Evolutionary conservation across 2,797 vertebrate genomes (phyloP), one percentile per base, ranked within the genome.

Genomic region (Furcifer pardalis): DNA sequence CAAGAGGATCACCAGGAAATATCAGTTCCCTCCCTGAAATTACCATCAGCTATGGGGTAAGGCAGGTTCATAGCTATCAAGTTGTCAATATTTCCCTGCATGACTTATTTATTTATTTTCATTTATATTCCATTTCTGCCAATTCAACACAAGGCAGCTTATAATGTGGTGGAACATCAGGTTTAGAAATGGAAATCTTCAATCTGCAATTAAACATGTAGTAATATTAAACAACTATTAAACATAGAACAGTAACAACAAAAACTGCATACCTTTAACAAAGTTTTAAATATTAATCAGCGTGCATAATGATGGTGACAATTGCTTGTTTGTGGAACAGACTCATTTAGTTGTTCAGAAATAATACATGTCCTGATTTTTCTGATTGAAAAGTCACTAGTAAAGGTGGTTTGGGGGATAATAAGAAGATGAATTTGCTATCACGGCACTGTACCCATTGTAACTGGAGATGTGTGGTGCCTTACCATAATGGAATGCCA

Each of bases 21-120:
- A 7, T 75, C 83, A 32, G 49, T 0, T 8, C 74, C 90, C 1
- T 84, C 88, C 7, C 82, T 91, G 86, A 81, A 77, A 17, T 83
- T 71, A 77, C 88, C 89, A 49, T 88, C 93, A 74, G 87, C 0
- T 89, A 85, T 66, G 74, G 90, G 95, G 96, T 96, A 95, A 86
- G 81, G 80, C 63, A 42, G 65, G 13, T 6, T 87, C 35, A 88
- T 69, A 68, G 2, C 87, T 85, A 19, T 44, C 35, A 85, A 25
- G 12, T 42, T 4, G 0, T 30, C 40, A 7, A 2, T 56, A 35
- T 65, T 84, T 63, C 37, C 75, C 72, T 63, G 10, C 19, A 56
- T 13, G 42, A 42, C 27, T 25, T 27, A 40, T 27, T 1, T 25
- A 27, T 8, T 7, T 9, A 35, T 69, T 40, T 40, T 19, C 23